Evolutionary conservation across 2,797 vertebrate genomes (phyloP), one percentile per base, ranked within the genome.

Genomic region (Aulostomus chinensis): DNA sequence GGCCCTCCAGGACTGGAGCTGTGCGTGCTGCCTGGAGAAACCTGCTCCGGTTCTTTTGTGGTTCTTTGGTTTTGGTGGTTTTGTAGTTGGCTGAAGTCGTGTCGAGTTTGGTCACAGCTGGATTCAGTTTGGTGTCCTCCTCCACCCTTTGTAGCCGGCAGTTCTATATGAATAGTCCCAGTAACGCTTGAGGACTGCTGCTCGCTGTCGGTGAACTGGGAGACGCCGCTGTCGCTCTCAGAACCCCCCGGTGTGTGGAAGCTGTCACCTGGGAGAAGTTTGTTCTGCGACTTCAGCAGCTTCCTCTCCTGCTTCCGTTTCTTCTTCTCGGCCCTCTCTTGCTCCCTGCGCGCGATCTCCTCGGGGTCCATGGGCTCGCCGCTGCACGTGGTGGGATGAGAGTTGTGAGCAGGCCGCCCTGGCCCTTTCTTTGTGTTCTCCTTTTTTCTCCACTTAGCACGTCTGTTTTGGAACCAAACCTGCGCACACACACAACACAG

Each of bases 341-440:
- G 87, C 41, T 99, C 96, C 45, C 97, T 90, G 10, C 94, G 94
- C 2, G 94, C 95, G 17, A 99, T 99, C 87, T 99, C 96, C 88
- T 97, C 95, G 0, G 96, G 94, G 85, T 97, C 96, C 96, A 99
- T 99, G 31, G 96, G 96, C 77, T 98, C 96, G 3, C 96, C 96
- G 69, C 96, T 98, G 93, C 96, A 98, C 21, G 94, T 96, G 67
- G 96, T 97, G 1, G 96, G 96, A 76, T 98, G 96, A 4, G 96
- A 97, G 91, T 98, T 99, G 92, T 99, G 96, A 2, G 96, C 96
- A 0, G 96, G 96, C 74, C 96, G 85, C 2, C 96, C 96, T 0
- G 96, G 96, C 2, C 96, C 96, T 36, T 99, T 99, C 90, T 99
- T 99, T 0, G 96, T 99, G 86, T 99, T 99, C 67, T 99, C 97